phyloP scores from a whole-genome alignment of 2,888 invertebrate genomes.

The Limnephilus rhombicus region DNA sequence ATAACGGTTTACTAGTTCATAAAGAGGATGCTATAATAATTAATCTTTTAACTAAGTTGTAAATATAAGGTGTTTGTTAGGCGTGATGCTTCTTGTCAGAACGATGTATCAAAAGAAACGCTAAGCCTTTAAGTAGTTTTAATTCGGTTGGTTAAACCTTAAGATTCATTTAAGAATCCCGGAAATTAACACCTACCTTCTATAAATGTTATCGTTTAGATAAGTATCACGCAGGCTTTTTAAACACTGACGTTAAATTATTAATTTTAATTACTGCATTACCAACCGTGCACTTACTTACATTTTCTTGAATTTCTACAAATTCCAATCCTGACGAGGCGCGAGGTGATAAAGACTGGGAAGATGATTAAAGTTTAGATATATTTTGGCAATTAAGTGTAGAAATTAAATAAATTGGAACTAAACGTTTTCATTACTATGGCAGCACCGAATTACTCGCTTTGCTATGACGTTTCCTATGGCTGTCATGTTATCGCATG shows the following conservation, averaged over 20 bases:
- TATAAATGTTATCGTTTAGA: background rate
- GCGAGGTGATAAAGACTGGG: background rate
- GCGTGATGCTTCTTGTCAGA: background rate
- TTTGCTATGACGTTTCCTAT: too few relatives aligned
- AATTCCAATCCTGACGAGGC: background rate
- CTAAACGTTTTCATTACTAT: too few relatives aligned
- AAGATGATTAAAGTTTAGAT: background rate
- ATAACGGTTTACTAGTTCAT: too few relatives aligned
- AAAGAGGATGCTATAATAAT: background rate
- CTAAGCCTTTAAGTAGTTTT: slow-evolving; percentile 33
- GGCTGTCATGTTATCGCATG: too few relatives aligned
- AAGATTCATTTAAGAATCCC: background rate
- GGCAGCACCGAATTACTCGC: too few relatives aligned
- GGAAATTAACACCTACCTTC: slow-evolving; percentile 7
- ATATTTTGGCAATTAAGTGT: too few relatives aligned
- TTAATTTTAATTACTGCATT: too few relatives aligned
- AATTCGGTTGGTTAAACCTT: background rate
- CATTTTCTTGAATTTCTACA: background rate
- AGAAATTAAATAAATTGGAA: too few relatives aligned
- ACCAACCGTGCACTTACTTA: background rate
- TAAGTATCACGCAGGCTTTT: background rate
- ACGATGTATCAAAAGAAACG: slow-evolving; percentile 16
- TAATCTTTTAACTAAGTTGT: background rate
- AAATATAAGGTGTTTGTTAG: background rate
- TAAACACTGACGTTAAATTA: background rate